Percentiles rank a stretch among this genome's conserved stretches.
These are phyloP conservation scores for Caiman crocodilus DNA, from an alignment of 2,797 vertebrate species.

Conservation along the genomic window DNA sequence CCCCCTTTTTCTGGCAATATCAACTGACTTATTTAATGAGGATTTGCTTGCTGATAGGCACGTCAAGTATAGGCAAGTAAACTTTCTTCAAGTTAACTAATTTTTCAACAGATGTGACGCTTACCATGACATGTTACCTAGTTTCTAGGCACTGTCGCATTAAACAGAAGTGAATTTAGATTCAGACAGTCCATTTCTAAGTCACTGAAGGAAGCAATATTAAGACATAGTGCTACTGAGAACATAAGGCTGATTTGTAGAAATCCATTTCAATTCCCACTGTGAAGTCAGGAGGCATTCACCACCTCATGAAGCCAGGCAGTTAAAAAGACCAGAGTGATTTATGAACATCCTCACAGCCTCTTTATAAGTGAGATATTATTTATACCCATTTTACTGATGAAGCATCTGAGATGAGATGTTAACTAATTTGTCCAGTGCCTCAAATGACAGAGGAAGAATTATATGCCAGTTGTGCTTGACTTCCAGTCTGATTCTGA, in stretches of 20 bases:
- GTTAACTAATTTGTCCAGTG: background rate
- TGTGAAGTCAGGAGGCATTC: background rate
- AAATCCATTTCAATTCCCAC: background rate
- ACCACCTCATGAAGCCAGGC: background rate
- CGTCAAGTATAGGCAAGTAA: constrained; percentile 1
- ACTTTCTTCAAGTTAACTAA: background rate
- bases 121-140: background rate
- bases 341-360: constrained; percentile 20
- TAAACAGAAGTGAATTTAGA: background rate
- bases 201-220: background rate
- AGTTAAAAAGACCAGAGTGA: constrained; percentile 8
- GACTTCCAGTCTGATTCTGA: constrained; percentile 16
- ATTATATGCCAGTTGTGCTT: background rate
- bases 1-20: background rate
- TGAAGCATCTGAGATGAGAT: constrained; percentile 16
- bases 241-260: background rate
- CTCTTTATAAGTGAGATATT: background rate
- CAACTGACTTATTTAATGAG: background rate
- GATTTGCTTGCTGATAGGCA: background rate
- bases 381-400: constrained; percentile 15
- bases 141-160: background rate
- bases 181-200: background rate
- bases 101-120: background rate
- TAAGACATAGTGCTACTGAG: rapidly evolving
- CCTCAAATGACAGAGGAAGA: background rate